A percentile compares a stretch with the other conserved stretches of the same genome.
phyloP scores from a whole-genome alignment of 2,888 invertebrate genomes.

The Sericinus montela region DNA sequence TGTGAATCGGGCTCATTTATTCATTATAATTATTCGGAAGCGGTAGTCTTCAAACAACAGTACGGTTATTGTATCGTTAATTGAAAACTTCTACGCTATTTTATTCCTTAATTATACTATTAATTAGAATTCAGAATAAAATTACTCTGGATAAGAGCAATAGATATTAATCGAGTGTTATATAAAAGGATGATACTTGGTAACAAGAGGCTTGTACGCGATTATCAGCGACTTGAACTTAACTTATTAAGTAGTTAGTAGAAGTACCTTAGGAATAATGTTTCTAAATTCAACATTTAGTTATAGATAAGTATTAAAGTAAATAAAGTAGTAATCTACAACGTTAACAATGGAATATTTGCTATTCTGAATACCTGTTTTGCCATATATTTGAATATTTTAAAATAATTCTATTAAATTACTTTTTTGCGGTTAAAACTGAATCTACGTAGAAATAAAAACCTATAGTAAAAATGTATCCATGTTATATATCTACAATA shows the following conservation, averaged over 20 bases:
- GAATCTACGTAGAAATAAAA: too few species aligned
- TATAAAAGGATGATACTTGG: background rate
- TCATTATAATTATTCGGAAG: constrained; percentile 25
- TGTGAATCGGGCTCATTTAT: constrained; percentile 27
- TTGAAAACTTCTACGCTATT: background rate
- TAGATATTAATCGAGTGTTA: background rate
- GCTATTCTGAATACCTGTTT: too few species aligned
- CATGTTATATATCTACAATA: too few species aligned
- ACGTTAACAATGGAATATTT: too few species aligned
- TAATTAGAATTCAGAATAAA: background rate
- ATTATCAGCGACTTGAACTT: background rate
- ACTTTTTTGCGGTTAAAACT: too few species aligned
- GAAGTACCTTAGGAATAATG: background rate
- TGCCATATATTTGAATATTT: too few species aligned
- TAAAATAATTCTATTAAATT: too few species aligned
- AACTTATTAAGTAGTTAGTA: background rate
- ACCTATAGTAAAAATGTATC: too few species aligned
- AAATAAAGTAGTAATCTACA: too few species aligned
- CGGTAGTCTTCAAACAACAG: constrained; percentile 22
- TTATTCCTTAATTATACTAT: background rate
- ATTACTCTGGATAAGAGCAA: background rate
- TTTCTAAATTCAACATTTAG: background rate
- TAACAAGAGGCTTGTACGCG: background rate
- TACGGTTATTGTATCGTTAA: background rate
- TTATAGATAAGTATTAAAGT: background rate